These are phyloP conservation scores for Pelagia noctiluca DNA, from an alignment of 30 jellyfish, hydroid and myxozoan species.

Conservation along the genomic window DNA sequence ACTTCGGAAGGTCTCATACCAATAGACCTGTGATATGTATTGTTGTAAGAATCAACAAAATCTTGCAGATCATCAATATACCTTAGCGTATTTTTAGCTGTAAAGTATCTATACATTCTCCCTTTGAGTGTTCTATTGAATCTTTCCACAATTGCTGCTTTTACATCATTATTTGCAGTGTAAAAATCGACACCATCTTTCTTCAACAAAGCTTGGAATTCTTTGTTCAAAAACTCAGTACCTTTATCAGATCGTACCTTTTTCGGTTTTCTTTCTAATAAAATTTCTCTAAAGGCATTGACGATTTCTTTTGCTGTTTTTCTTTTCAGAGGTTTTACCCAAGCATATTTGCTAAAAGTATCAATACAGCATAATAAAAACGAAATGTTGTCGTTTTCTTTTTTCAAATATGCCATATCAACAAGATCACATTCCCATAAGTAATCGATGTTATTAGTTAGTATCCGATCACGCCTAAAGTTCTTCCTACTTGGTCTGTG, in stretches of 20 bases:
- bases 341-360: conserved; percentile 51
- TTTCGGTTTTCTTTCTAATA: not conserved
- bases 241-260: conserved; percentile 5
- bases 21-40: conserved; percentile 43
- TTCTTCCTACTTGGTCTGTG: conserved; percentile 59
- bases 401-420: conserved; percentile 24
- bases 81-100: conserved; percentile 12
- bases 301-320: conserved; percentile 20
- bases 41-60: conserved; percentile 45
- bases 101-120: conserved; percentile 41
- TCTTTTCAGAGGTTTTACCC: conserved; percentile 59
- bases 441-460: conserved; percentile 43
- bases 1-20: conserved; percentile 57
- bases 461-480: conserved; percentile 43
- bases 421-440: conserved; percentile 51
- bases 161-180: conserved; percentile 22
- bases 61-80: conserved; percentile 45
- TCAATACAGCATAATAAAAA: conserved; percentile 45
- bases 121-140: conserved; percentile 52
- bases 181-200: not conserved
- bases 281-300: conserved; percentile 25
- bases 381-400: conserved; percentile 40
- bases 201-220: not conserved
- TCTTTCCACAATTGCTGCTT: conserved; percentile 61
- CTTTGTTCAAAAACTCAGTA: not conserved